Evolutionary conservation across 2,113 vertebrate genomes (phyloP).

Genomic region (Sardina pilchardus): DNA sequence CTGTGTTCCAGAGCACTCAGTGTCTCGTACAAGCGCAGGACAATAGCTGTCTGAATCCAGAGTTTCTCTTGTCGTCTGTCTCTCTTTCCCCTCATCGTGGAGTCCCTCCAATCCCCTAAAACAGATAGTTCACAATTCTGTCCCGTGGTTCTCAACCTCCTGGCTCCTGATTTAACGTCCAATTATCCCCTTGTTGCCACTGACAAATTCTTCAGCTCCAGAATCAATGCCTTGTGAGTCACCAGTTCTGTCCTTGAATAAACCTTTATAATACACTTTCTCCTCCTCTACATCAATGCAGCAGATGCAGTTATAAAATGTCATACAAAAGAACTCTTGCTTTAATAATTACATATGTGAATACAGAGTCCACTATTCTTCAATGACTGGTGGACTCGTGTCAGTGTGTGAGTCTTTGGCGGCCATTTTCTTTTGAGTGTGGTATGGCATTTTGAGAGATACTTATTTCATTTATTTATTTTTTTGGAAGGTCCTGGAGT

Average conservation of each 20-base stretch:
- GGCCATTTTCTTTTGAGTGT: constrained; percentile 43
- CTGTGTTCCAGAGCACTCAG: neutral
- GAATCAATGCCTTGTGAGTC: constrained; percentile 33
- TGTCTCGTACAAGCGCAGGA: neutral
- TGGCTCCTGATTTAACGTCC: constrained; percentile 34
- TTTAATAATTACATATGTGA: constrained; percentile 9
- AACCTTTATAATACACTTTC: constrained; percentile 57
- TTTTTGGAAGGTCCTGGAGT: neutral
- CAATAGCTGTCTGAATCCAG: neutral
- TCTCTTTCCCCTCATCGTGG: constrained; percentile 15
- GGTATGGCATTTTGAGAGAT: neutral
- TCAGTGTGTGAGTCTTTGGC: constrained; percentile 63
- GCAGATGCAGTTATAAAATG: constrained; percentile 58
- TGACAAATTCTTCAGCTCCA: constrained; percentile 28
- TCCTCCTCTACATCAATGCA: constrained; percentile 60
- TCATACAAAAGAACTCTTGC: constrained; percentile 64
- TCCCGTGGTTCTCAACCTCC: constrained; percentile 5
- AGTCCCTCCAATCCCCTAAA: neutral
- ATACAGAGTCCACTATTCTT: constrained; percentile 11
- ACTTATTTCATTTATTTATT: neutral
- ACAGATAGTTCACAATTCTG: constrained; percentile 25
- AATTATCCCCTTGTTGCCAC: constrained; percentile 38
- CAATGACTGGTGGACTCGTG: constrained; percentile 2
- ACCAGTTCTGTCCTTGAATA: constrained; percentile 21
- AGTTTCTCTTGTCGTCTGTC: neutral